These are phyloP conservation scores for Gobio gobio DNA, from an alignment of 2,113 vertebrate species.

Conservation along the genomic window DNA sequence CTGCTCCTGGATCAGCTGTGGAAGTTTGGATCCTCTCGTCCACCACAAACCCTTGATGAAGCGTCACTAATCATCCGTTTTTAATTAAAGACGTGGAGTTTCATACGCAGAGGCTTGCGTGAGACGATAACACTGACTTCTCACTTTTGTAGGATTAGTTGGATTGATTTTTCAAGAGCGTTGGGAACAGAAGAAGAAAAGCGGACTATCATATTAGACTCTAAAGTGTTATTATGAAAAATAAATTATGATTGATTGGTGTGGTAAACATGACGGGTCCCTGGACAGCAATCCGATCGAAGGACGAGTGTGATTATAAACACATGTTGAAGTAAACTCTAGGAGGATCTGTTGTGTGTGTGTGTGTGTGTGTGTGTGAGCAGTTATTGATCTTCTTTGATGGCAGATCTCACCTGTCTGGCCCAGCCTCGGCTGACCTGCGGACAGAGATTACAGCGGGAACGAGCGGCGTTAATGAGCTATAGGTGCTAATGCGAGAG, in stretches of 20 bases:
- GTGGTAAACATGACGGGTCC: constrained; percentile 10
- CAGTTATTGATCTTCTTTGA: constrained; percentile 80
- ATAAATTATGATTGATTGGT: constrained; percentile 41
- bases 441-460: constrained; percentile 81
- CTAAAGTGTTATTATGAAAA: constrained; percentile 28
- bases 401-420: constrained; percentile 77
- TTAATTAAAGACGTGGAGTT: constrained; percentile 8
- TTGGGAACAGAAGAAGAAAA: constrained; percentile 17
- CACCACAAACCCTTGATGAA: not conserved
- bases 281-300: constrained; percentile 14
- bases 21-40: not conserved
- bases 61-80: not conserved
- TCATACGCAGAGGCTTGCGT: not conserved
- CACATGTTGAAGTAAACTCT: not conserved
- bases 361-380: constrained; percentile 71
- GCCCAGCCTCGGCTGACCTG: constrained; percentile 84
- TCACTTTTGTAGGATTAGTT: constrained; percentile 34
- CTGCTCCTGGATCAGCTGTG: not conserved
- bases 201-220: constrained; percentile 35
- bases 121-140: constrained; percentile 30
- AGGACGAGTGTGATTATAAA: not conserved
- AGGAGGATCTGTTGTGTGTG: constrained; percentile 76
- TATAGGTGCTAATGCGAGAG: constrained; percentile 74
- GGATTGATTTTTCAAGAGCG: constrained; percentile 43
- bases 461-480: constrained; percentile 72